Base-by-base conservation (phyloP, 2,113 vertebrate genomes). In the Argyrosomus japonicus region DNA sequence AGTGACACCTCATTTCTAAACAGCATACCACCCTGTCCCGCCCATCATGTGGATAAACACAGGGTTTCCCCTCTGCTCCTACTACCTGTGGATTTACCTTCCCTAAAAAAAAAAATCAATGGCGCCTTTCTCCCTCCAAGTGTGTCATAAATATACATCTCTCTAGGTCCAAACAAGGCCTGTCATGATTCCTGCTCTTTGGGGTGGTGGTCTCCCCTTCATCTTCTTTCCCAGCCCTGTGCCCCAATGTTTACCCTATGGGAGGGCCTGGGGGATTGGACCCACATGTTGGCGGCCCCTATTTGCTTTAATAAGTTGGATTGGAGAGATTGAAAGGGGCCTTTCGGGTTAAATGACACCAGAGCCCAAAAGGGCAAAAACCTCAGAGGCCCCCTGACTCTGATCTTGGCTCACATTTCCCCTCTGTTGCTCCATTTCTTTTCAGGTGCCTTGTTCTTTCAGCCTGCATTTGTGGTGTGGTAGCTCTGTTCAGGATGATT, bases 231-330 rank as follows among this genome's bases (percentile, higher is more conserved):
- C 63, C 63, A 27, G 65, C 73, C 23, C 56, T 75, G 74, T 48
- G 62, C 74, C 62, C 89, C 80, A 78, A 43, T 94, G 91, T 92
- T 92, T 92, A 93, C 81, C 81, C 88, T 82, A 71, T 36, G 73
- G 77, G 79, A 89, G 70, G 48, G 87, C 77, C 5, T 2, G 47
- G 74, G 81, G 87, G 90, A 92, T 92, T 91, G 89, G 88, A 89
- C 91, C 82, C 92, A 91, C 91, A 93, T 93, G 91, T 91, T 86
- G 72, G 85, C 75, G 25, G 81, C 81, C 73, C 87, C 67, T 92
- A 89, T 93, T 94, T 93, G 92, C 92, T 93, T 93, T 93, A 92
- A 92, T 93, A 93, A 90, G 85, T 80, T 85, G 83, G 74, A 91
- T 79, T 91, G 88, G 51, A 85, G 84, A 77, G 88, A 91, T 79